Evolutionary conservation across 2,888 invertebrate species (phyloP).

Genomic region (Cosmorhoe ocellata): DNA sequence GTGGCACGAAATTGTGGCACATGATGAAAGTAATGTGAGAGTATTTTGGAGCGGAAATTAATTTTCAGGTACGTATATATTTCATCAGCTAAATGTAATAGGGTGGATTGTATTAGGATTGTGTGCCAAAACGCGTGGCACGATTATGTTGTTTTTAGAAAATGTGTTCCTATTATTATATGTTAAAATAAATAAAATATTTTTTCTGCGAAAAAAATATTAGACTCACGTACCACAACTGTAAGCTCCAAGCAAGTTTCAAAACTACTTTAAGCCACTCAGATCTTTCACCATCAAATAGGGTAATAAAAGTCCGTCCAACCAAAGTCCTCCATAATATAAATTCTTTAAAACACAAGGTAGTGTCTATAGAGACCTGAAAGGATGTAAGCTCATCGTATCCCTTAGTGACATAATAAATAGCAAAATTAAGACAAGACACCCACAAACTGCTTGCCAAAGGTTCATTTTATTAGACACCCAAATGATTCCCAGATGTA

Average conservation of each 20-base stretch:
- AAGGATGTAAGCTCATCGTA: no score
- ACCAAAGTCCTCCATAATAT: no score
- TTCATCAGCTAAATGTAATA: constrained; percentile 21
- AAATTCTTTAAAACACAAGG: no score
- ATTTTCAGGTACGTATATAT: constrained; percentile 29
- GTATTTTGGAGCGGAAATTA: constrained; percentile 30
- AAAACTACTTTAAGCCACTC: no score
- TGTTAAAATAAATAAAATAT: no score
- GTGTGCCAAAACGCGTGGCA: not conserved
- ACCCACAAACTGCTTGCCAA: constrained; percentile 9
- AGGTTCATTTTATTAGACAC: constrained; percentile 22
- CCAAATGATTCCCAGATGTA: constrained; percentile 12
- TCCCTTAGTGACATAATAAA: not conserved
- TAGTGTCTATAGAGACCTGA: no score
- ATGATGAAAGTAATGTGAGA: constrained; percentile 35
- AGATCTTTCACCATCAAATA: no score
- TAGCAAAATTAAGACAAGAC: constrained; percentile 6
- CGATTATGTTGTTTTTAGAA: not conserved
- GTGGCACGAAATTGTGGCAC: constrained; percentile 35
- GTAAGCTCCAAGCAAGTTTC: no score
- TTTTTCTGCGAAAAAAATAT: no score
- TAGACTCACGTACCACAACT: no score
- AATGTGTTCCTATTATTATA: not conserved
- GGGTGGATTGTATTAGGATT: constrained; percentile 15
- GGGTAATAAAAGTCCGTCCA: no score